A percentile compares a stretch with the other conserved stretches of the same genome.
Evolutionary conservation across 2,888 invertebrate species (phyloP).

Genomic region (Dynastes maya): DNA sequence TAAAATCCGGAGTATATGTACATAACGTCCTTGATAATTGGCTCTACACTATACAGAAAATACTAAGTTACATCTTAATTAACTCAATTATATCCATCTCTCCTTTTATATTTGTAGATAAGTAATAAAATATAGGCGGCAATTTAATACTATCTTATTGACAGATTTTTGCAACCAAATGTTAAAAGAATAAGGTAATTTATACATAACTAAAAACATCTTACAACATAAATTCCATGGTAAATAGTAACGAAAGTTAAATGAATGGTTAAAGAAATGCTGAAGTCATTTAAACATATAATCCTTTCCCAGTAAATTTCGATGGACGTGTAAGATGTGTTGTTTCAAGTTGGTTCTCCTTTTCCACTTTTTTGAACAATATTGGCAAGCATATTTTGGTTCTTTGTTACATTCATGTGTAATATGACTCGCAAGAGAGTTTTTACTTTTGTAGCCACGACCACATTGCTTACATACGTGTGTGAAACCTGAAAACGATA

Average conservation of each 20-base stretch:
- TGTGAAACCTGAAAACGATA: conserved; percentile 37
- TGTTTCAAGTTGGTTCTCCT: conserved; percentile 39
- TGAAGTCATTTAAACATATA: conserved; percentile 28
- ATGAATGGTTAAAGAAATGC: neutral
- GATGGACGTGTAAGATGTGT: conserved; percentile 39
- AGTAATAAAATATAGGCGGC: too few relatives aligned
- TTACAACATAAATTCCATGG: neutral
- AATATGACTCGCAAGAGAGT: conserved; percentile 33
- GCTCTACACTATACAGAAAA: too few relatives aligned
- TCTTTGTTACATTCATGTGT: conserved; percentile 42
- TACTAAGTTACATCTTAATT: too few relatives aligned
- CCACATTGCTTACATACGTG: conserved; percentile 37
- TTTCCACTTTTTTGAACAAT: conserved; percentile 40
- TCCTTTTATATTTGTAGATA: too few relatives aligned
- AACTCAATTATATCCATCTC: too few relatives aligned
- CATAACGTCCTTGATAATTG: too few relatives aligned
- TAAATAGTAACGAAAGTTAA: conserved; percentile 9
- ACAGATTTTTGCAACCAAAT: neutral
- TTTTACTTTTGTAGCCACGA: conserved; percentile 31
- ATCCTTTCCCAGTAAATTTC: conserved; percentile 17
- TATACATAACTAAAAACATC: conserved; percentile 8
- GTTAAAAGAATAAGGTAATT: neutral
- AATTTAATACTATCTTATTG: too few relatives aligned
- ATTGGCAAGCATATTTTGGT: conserved; percentile 18
- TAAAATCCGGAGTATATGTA: too few relatives aligned